phyloP scores from a whole-genome alignment of 2,113 vertebrate species.

The Geococcyx californianus region DNA sequence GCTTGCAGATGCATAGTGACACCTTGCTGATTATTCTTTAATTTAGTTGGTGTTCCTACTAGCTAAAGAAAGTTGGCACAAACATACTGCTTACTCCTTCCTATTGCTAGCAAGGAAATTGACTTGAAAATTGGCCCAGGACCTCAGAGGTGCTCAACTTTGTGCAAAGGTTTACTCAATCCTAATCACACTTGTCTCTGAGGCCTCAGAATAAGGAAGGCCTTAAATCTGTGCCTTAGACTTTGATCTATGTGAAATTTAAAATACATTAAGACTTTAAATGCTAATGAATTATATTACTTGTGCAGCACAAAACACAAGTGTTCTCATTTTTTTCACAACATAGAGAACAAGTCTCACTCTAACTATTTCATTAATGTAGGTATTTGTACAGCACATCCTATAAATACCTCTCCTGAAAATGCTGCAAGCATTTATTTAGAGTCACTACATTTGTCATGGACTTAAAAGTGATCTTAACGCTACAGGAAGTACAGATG shows the following conservation, averaged over 20 bases:
- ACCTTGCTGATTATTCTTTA: conserved; percentile 20
- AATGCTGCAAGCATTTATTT: neutral
- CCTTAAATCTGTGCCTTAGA: neutral
- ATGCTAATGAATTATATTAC: neutral
- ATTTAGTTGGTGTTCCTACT: neutral
- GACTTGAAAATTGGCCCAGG: neutral
- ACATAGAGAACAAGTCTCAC: neutral
- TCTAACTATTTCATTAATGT: neutral
- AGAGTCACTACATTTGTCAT: neutral
- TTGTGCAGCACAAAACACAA: neutral
- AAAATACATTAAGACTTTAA: neutral
- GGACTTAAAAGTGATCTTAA: neutral
- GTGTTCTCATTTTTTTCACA: neutral
- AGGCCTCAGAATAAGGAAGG: neutral
- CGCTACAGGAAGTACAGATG: neutral
- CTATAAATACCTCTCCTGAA: neutral
- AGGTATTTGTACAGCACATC: neutral
- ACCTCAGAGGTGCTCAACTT: neutral
- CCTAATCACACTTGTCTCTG: neutral
- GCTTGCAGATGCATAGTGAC: neutral
- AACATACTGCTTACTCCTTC: neutral
- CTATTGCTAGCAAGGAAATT: neutral
- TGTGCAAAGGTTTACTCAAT: neutral
- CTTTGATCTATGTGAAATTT: neutral
- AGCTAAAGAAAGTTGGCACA: neutral